These are phyloP conservation scores for Monopterus albus DNA, from an alignment of 2,113 vertebrate genomes.

Conservation along the genomic window DNA sequence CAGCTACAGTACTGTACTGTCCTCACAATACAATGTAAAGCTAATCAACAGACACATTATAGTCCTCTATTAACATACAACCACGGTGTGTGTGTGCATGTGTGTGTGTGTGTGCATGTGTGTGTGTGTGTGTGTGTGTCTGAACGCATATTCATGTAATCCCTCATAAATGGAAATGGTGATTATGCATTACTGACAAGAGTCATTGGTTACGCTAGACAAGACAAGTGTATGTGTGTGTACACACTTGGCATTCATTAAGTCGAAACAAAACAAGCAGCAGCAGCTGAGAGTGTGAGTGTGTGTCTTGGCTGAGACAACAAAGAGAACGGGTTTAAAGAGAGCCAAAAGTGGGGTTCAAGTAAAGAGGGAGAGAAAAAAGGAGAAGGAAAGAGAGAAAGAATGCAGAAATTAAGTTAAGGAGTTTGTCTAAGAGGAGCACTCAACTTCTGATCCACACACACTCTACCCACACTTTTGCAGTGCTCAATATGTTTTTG, in stretches of 20 bases:
- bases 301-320: slow-evolving; percentile 74
- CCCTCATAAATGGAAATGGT: slow-evolving; percentile 72
- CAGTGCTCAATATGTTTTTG: slow-evolving; percentile 10
- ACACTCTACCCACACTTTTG: slow-evolving; percentile 9
- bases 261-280: slow-evolving; percentile 75
- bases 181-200: slow-evolving; percentile 76
- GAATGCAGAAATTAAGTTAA: slow-evolving; percentile 43
- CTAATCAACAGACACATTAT: slow-evolving; percentile 69
- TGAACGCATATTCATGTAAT: slow-evolving; percentile 60
- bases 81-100: slow-evolving; percentile 32
- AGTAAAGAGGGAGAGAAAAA: slow-evolving; percentile 5
- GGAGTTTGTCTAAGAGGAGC: slow-evolving; percentile 51
- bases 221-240: slow-evolving; percentile 49
- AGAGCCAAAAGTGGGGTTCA: slow-evolving; percentile 70
- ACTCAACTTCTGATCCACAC: slow-evolving; percentile 58
- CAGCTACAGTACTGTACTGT: slow-evolving; percentile 15
- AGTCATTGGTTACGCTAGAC: slow-evolving; percentile 74
- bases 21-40: slow-evolving; percentile 38
- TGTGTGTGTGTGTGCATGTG: slow-evolving; percentile 3
- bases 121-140: slow-evolving; percentile 35
- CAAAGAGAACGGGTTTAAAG: slow-evolving; percentile 69
- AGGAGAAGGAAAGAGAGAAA: not conserved
- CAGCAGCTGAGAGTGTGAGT: slow-evolving; percentile 73
- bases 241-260: slow-evolving; percentile 76
- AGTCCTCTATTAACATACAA: slow-evolving; percentile 38